These are phyloP conservation scores for Temnopleurus reevesii DNA, from an alignment of 53 echinoderm and acorn worm genomes.

Conservation along the genomic window DNA sequence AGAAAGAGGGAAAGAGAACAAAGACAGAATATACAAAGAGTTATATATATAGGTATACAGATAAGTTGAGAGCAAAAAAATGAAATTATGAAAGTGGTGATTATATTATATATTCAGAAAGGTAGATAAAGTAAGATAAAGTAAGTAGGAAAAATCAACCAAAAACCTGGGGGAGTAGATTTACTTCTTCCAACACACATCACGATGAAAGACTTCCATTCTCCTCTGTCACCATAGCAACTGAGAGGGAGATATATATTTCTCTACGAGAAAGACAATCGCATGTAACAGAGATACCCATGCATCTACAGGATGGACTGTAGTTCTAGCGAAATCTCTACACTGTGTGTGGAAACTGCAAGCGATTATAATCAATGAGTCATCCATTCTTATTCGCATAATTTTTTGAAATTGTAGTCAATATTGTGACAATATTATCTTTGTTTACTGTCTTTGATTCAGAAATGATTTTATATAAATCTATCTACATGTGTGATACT, in stretches of 20 bases:
- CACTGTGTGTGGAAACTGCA: background rate
- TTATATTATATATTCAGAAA: too few species aligned
- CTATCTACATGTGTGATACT: too few species aligned
- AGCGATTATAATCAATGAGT: background rate
- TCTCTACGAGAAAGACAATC: background rate
- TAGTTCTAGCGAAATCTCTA: background rate
- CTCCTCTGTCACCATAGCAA: conserved; percentile 1
- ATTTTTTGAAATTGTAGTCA: too few species aligned
- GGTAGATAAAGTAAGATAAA: background rate
- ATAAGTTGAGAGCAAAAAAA: background rate
- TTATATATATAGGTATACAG: too few species aligned
- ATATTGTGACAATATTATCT: too few species aligned
- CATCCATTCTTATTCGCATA: too few species aligned
- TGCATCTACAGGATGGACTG: background rate
- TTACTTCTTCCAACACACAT: conserved; percentile 6
- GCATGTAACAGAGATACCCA: conserved; percentile 10
- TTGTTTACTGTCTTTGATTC: too few species aligned
- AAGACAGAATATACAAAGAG: too few species aligned
- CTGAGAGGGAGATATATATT: conserved; percentile 23
- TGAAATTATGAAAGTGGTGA: background rate
- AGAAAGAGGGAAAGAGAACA: background rate
- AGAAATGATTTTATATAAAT: too few species aligned
- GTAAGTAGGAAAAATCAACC: background rate
- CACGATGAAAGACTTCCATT: conserved; percentile 18
- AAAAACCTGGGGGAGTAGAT: background rate